Evolutionary conservation across 2,113 vertebrate species (phyloP), one percentile per base, ranked within the genome.

Genomic region (Bufo bufo): DNA sequence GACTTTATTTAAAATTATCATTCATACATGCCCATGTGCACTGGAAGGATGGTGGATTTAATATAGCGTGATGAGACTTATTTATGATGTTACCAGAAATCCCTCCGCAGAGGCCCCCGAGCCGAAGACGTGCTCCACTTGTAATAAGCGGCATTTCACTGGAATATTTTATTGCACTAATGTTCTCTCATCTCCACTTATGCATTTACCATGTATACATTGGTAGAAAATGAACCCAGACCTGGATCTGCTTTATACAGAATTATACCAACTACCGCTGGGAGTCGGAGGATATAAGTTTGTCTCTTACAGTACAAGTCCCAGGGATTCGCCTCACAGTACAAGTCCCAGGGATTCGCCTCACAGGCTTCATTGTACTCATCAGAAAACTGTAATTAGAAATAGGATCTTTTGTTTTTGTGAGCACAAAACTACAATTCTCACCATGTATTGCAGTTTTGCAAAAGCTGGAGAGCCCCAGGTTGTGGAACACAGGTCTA

Each of bases 71-170:
- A 74, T 61, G 49, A 71, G 61, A 8, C 63, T 80, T 80, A 69
- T 69, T 79, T 61, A 86, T 86, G 78, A 82, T n/a, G 78, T 72
- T 87, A 9, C 23, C 12, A 52, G 79, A 12, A 74, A 61, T 75
- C 79, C 56, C 33, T 75, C 78, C 17, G 8, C 50, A 74, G 65
- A 54, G 3, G 16, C 63, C 54, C 54, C 54, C 65, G 19, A 75
- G 66, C 20, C 56, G 19, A 10, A 74, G 33, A 81, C 65, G 45
- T 65, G 56, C 19, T 63, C 72, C 4, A 9, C 86, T 50, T 69
- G 77, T 58, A 81, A 87, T 69, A 87, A 19, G 23, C 17, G 23
- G 17, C 45, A 65, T 86, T 71, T 50, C 59, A 19, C 17, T 10
- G 47, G 61, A 69, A 85, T 79, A 78, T 63, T 78, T 23, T 23